Base-by-base conservation (phyloP, 1,140 invertebrate species). In the Subanguina moxae region DNA sequence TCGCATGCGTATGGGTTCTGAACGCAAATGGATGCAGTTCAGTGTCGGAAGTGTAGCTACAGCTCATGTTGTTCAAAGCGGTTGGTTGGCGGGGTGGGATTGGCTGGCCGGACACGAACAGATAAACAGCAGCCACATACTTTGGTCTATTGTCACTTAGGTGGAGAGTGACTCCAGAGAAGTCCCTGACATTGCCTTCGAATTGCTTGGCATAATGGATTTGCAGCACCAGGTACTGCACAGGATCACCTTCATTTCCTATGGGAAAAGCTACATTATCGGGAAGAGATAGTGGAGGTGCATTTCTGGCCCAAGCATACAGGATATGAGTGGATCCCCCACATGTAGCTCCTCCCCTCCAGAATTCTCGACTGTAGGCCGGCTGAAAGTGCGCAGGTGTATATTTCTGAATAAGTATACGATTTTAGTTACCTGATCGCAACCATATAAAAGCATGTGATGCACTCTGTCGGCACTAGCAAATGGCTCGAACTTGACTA, bases 11-110 rank as follows among this genome's bases (percentile, higher is more conserved):
- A 57, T 83, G 82, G 7, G 78, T 78, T 19, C 82, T 78, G 69
- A 83, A 83, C 11, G 83, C 82, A 66, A 83, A 84, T 13, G 82
- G 82, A 75, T 83, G 76, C 15, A 83, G 57, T 21, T 76, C 67
- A 5, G 76, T 65, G 1, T 76, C 61, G 1, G 68, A 70, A 71
- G 28, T 62, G 46, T 82, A 83, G n/a, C 61, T 63, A 45, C 82
- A 83, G 9, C 72, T 75, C 46, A 76, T 74, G 58, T 70, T 80
- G 42, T 64, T 79, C 64, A 45, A 62, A 27, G 57, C 67, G 23
- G 72, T 72, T n/a, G 72, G 30, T 23, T 57, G 38, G 0, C 59
- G 43, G 28, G 80, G 80, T 32, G 78, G 77, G 57, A 82, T 82
- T 11, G 80, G 65, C 21, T 76, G 58, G 42, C 79, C 81, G 46